Conservation (phyloP, 2,113 vertebrate species). For the Sebastes fasciatus region DNA sequence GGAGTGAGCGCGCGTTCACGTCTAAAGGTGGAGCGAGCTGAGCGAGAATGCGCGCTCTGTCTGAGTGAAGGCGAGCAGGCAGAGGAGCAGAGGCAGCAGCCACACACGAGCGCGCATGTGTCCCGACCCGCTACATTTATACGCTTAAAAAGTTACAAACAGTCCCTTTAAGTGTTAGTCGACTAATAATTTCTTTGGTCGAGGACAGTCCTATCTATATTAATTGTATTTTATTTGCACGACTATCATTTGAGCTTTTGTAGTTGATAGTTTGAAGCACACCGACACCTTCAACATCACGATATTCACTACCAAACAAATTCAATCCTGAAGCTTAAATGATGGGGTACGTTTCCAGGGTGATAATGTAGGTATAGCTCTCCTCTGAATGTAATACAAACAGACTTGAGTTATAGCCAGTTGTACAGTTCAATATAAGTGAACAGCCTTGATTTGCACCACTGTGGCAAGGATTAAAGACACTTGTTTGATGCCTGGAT, state of each 20-base stretch:
- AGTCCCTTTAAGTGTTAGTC: too few species aligned
- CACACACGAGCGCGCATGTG: too few species aligned
- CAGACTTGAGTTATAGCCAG: background rate
- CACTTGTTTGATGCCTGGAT: background rate
- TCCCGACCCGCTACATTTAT: too few species aligned
- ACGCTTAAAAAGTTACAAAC: too few species aligned
- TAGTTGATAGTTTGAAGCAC: background rate
- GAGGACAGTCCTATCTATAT: background rate
- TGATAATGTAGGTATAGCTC: background rate
- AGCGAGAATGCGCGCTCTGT: too few species aligned
- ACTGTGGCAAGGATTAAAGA: conserved; percentile 4
- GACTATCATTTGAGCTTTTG: background rate
- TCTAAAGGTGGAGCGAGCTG: too few species aligned
- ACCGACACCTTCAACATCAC: background rate
- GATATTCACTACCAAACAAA: background rate
- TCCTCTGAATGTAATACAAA: background rate
- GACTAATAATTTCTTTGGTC: too few species aligned
- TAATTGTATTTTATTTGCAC: background rate
- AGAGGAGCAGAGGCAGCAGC: too few species aligned
- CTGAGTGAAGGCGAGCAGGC: too few species aligned
- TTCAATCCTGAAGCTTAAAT: background rate
- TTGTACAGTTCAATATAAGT: background rate
- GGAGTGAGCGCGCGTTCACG: too few species aligned
- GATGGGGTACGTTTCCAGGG: background rate
- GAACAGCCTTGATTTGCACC: background rate